Evolutionary conservation across 2,113 vertebrate genomes (phyloP), one percentile per base, ranked within the genome.

Genomic region (Dipodomys stephensi): DNA sequence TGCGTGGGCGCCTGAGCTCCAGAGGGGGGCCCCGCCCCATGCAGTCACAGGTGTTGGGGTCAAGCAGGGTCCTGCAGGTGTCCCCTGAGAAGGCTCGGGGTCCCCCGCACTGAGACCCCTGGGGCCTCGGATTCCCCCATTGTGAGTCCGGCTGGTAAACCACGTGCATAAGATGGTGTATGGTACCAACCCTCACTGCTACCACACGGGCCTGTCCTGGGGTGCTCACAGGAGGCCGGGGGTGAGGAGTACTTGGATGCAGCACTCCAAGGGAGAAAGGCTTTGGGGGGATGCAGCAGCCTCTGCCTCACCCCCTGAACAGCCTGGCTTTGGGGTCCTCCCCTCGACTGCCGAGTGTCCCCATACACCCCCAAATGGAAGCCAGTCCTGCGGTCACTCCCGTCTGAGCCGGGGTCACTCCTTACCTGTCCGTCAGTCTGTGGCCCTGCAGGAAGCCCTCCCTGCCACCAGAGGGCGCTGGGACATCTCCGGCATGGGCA

Each of bases 381-480:
- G 53, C 25, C 67, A 2, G 0, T 7, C 71, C 62, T 22, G 60
- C 11, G 49, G 49, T 12, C 9, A 13, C 49, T 53, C 12, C 49
- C 49, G 12, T 53, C 49, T 53, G 49, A 27, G 25, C 71, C n/a
- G 13, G 19, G 0, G 7, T 22, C 62, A 9, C 18, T 62, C 67
- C 83, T 32, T 23, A 1, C 67, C 49, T 2, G 28, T 22, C 28
- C 2, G 0, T 28, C 7, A 4, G 6, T 16, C 22, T 25, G 82
- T 1, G 5, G 35, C 35, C 8, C 78, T 35, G 83, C 72, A 64
- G 30, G 18, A 65, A 88, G 94, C 76, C 80, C 80, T 88, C 35
- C 60, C 30, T 35, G 53, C 78, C 93, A 69, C 80, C 67, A 83
- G 83, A 32, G 88, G 92, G 94, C 18, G 0, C 53, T 19, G 64